Evolutionary conservation across 2,797 vertebrate genomes (phyloP).

Genomic region (Limnodromus scolopaceus): DNA sequence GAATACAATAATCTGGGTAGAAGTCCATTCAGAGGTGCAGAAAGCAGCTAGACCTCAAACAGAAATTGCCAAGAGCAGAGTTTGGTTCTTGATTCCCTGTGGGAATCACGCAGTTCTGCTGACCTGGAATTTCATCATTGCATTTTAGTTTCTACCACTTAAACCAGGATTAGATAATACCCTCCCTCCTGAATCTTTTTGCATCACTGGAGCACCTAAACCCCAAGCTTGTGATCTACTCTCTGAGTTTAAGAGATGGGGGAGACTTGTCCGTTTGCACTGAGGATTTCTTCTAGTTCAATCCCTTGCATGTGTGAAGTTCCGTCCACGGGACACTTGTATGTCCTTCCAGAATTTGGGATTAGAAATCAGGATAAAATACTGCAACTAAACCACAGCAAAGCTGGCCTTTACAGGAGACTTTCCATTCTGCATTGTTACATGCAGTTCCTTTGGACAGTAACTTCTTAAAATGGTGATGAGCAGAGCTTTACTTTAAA

Average conservation of each 20-base stretch:
- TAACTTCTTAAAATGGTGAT: not conserved
- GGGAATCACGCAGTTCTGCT: not conserved
- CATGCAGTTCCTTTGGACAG: not conserved
- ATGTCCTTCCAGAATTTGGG: not conserved
- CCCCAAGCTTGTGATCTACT: not conserved
- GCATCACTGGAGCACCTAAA: not conserved
- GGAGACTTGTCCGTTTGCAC: not conserved
- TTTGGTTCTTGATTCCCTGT: not conserved
- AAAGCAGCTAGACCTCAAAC: not conserved
- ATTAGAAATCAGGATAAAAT: not conserved
- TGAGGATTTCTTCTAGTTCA: not conserved
- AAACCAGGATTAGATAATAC: not conserved
- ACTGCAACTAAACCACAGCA: not conserved
- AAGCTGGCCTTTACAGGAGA: not conserved
- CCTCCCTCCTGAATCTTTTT: not conserved
- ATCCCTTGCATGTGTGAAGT: not conserved
- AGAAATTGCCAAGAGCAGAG: not conserved
- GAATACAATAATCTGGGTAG: not conserved
- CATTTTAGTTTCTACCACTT: not conserved
- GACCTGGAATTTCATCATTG: not conserved
- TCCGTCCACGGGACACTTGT: not conserved
- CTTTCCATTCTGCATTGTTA: not conserved
- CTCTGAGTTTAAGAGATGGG: not conserved
- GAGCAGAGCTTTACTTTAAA: not conserved
- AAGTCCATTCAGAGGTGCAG: not conserved